Conservation (phyloP, 2,797 vertebrate species). For the Coranthus polyacanthus region DNA sequence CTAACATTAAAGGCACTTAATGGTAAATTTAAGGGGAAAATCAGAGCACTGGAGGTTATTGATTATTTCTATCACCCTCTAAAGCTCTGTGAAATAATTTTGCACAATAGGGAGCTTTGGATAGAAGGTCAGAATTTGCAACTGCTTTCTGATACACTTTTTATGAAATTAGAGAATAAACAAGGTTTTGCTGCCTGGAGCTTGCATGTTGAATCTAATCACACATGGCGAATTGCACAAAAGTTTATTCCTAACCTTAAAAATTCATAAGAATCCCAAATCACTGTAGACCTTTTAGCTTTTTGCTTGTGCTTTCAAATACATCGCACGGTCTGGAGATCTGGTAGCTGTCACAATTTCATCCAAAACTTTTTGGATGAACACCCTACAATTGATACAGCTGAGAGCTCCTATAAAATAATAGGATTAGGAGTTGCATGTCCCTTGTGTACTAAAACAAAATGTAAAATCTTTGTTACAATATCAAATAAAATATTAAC, state of each 20-base stretch:
- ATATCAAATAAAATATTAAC: neutral
- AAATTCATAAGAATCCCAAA: neutral
- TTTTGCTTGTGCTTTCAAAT: too few species aligned
- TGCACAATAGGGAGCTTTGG: neutral
- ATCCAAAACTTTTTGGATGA: neutral
- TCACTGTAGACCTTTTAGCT: neutral
- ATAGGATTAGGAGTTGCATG: too few species aligned
- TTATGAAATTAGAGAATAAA: neutral
- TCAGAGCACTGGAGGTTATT: neutral
- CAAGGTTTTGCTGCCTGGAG: neutral
- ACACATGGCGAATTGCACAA: too few species aligned
- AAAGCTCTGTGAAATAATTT: slow-evolving; percentile 15
- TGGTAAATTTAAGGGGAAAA: slow-evolving; percentile 3
- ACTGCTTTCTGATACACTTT: neutral
- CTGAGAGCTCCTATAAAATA: neutral
- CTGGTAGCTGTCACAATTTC: neutral
- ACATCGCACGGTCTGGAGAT: too few species aligned
- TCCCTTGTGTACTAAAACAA: neutral
- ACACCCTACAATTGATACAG: too few species aligned
- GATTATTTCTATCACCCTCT: slow-evolving; percentile 9
- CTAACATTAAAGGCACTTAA: slow-evolving; percentile 11
- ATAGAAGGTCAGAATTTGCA: slow-evolving; percentile 20
- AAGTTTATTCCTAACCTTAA: neutral
- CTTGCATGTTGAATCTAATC: neutral
- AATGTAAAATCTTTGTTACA: neutral